Conservation (phyloP, 2,113 vertebrate species). For the Lagopus muta region DNA sequence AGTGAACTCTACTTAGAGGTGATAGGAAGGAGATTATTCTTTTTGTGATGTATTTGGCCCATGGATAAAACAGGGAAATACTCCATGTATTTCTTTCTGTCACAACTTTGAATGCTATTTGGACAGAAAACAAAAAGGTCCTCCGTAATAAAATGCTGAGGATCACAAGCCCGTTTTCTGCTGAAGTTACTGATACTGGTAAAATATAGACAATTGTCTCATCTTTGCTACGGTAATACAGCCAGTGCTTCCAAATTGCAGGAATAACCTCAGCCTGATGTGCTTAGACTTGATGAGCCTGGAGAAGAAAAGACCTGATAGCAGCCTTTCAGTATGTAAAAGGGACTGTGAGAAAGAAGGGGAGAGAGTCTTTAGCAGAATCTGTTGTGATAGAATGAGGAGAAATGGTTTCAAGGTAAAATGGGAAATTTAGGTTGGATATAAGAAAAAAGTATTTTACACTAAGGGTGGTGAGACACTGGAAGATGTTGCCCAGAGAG, state of each 20-base stretch:
- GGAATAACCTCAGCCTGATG: rapidly evolving
- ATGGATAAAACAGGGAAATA: background rate
- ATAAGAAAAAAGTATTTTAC: too few species aligned
- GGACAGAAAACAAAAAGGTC: background rate
- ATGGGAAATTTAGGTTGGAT: too few species aligned
- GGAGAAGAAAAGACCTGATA: too few species aligned
- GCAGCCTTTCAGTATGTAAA: too few species aligned
- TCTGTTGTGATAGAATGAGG: too few species aligned
- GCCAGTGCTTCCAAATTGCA: background rate
- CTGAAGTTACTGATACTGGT: background rate
- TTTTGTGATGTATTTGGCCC: background rate
- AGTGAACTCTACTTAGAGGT: background rate
- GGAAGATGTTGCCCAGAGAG: too few species aligned
- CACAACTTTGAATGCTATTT: background rate
- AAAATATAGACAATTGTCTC: background rate
- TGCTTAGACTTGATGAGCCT: background rate
- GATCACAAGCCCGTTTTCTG: background rate
- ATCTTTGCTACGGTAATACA: background rate
- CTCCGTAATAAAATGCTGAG: background rate
- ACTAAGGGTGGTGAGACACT: too few species aligned
- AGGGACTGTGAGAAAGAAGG: too few species aligned
- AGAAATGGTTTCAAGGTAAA: too few species aligned
- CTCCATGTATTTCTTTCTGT: background rate
- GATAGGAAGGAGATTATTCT: slow-evolving; percentile 2
- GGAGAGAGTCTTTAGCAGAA: too few species aligned